These are phyloP conservation scores for Myotis yumanensis DNA, from an alignment of 2,113 vertebrate genomes.

Conservation along the genomic window DNA sequence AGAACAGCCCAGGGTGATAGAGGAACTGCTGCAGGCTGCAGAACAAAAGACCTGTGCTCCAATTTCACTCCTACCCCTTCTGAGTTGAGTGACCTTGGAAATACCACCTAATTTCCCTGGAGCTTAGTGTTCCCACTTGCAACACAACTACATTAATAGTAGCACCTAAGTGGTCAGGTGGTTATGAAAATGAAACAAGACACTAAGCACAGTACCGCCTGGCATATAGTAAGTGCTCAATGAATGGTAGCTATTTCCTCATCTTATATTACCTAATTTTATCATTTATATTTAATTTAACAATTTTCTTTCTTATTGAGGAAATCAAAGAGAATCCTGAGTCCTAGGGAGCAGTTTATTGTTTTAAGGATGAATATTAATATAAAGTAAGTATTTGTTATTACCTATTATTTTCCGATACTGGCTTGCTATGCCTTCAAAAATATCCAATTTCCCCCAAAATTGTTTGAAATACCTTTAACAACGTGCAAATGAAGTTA, in stretches of 20 bases:
- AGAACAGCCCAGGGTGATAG: no score
- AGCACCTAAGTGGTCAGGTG: neutral
- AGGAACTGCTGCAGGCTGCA: neutral
- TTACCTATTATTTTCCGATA: slow-evolving; percentile 2
- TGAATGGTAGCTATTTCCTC: neutral
- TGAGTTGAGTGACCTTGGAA: neutral
- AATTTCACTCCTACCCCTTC: neutral
- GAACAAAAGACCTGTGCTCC: neutral
- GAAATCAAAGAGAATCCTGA: slow-evolving; percentile 33
- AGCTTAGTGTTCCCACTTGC: neutral
- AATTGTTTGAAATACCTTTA: slow-evolving; percentile 38
- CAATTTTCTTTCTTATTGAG: neutral
- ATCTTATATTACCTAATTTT: neutral
- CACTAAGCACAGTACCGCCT: neutral
- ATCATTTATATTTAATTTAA: neutral
- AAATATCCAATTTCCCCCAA: neutral
- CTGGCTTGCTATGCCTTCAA: neutral
- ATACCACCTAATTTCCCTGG: neutral
- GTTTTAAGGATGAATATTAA: neutral
- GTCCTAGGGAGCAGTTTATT: neutral
- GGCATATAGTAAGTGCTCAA: neutral
- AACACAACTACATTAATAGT: neutral
- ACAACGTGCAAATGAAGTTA: slow-evolving; percentile 37
- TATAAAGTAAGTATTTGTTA: neutral
- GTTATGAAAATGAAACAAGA: neutral